phyloP scores from a whole-genome alignment of 2,797 vertebrate species.

The Anomalospiza imberbis region DNA sequence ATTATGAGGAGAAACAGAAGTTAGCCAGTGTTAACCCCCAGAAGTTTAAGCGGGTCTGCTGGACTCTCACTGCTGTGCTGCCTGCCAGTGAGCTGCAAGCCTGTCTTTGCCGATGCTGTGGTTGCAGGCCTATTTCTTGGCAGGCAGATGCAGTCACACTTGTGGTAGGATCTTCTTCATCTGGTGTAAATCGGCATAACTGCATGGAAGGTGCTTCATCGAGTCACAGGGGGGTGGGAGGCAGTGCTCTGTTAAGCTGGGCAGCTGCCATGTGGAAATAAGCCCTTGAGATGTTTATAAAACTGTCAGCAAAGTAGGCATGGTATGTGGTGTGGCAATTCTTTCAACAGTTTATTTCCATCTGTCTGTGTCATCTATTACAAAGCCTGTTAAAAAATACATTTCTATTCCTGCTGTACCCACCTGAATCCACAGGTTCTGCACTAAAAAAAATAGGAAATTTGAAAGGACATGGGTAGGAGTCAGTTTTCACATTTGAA shows the following conservation, averaged over 20 bases:
- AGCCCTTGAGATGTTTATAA: neutral
- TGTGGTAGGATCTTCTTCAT: neutral
- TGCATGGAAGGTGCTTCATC: fast-evolving
- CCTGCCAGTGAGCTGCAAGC: neutral
- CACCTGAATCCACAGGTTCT: neutral
- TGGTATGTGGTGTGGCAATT: neutral
- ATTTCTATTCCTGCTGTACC: neutral
- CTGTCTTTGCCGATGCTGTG: fast-evolving
- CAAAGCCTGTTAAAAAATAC: neutral
- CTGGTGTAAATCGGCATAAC: fast-evolving
- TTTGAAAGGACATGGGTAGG: neutral
- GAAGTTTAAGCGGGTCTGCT: neutral
- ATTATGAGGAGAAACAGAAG: neutral
- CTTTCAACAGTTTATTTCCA: neutral
- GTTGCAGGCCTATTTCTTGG: neutral
- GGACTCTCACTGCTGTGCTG: neutral
- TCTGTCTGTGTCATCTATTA: neutral
- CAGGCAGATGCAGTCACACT: neutral
- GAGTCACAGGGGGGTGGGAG: neutral
- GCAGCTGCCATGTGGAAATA: neutral
- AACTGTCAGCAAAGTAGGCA: neutral
- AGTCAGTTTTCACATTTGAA: neutral
- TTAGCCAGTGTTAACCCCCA: neutral
- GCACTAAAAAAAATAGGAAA: neutral
- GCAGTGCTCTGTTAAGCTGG: neutral